These are phyloP conservation scores for Coptotermes formosanus DNA, from an alignment of 1,140 invertebrate species.

Conservation along the genomic window DNA sequence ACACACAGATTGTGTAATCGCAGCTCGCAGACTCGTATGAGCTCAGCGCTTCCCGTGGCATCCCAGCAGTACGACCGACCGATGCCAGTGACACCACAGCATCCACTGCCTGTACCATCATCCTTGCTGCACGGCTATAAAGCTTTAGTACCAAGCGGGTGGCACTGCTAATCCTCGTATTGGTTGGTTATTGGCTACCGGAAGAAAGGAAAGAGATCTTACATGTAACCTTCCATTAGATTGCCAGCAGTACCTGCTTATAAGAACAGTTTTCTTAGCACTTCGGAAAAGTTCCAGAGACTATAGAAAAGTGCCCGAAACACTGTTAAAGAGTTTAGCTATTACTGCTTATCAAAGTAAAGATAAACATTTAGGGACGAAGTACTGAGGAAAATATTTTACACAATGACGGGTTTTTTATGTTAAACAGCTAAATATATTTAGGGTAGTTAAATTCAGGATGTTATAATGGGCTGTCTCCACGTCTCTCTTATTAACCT, in stretches of 20 bases:
- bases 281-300: too few species aligned
- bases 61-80: not conserved
- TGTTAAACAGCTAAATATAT: too few species aligned
- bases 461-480: too few species aligned
- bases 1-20: too few species aligned
- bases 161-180: constrained; percentile 17
- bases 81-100: not conserved
- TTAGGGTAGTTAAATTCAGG: too few species aligned
- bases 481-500: too few species aligned
- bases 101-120: not conserved
- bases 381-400: too few species aligned
- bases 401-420: too few species aligned
- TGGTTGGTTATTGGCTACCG: constrained; percentile 9
- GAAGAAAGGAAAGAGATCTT: not conserved
- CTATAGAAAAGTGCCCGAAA: too few species aligned
- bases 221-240: not conserved
- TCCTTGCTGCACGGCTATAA: not conserved
- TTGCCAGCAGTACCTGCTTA: not conserved
- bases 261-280: not conserved
- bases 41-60: not conserved
- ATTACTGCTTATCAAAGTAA: too few species aligned
- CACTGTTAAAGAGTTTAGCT: too few species aligned
- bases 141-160: not conserved
- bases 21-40: not conserved
- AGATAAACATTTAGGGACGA: too few species aligned